These are phyloP conservation scores for Sipha maydis DNA, from an alignment of 2,888 invertebrate genomes.

Conservation along the genomic window DNA sequence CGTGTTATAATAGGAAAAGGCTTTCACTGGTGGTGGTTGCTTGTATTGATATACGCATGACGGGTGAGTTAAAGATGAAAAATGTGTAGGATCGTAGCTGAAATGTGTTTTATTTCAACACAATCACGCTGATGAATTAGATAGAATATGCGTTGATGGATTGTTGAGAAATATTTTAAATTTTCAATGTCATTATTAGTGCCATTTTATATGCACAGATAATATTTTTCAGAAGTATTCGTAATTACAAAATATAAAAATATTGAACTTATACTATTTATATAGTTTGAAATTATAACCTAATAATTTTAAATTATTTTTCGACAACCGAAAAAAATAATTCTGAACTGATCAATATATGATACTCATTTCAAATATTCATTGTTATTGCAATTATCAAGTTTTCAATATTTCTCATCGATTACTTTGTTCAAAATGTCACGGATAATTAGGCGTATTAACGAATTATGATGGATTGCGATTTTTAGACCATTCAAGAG, in stretches of 20 bases:
- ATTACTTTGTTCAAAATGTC: not conserved
- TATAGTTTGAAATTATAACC: not conserved
- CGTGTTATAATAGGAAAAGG: slow-evolving; percentile 52
- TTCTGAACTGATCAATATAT: too few relatives aligned
- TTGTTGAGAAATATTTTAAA: not conserved
- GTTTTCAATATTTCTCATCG: not conserved
- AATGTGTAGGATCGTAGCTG: slow-evolving; percentile 2
- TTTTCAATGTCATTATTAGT: not conserved
- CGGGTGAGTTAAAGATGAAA: slow-evolving; percentile 26
- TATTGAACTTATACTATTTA: not conserved
- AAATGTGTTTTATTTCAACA: slow-evolving; percentile 11
- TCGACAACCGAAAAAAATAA: not conserved
- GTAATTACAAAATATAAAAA: too few relatives aligned
- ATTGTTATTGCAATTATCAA: not conserved
- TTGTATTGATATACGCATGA: slow-evolving; percentile 15
- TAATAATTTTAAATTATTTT: not conserved
- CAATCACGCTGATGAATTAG: not conserved
- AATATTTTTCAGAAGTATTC: not conserved
- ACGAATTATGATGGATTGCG: not conserved
- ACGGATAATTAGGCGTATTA: not conserved
- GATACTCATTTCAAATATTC: not conserved
- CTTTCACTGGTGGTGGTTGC: slow-evolving; percentile 3
- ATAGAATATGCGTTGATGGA: not conserved
- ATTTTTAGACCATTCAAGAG: not conserved
- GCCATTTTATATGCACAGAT: not conserved